Evolutionary conservation across 2,888 invertebrate genomes (phyloP).

Genomic region (Tetrapedia diversipes): DNA sequence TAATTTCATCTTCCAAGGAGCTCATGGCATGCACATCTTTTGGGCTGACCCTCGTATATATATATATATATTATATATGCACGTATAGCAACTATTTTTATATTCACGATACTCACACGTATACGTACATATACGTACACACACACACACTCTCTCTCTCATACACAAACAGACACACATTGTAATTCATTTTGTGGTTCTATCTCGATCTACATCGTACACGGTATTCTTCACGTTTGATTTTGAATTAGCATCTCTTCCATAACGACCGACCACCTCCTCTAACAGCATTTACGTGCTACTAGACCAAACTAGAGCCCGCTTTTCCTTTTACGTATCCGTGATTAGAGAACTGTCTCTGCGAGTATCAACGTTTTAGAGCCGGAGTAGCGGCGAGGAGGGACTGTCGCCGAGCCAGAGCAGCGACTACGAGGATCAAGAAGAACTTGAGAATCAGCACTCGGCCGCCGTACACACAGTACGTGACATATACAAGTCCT

Average conservation of each 20-base stretch:
- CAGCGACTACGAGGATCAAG: slow-evolving; percentile 88
- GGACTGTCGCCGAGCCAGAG: slow-evolving; percentile 87
- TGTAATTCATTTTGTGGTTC: slow-evolving; percentile 39
- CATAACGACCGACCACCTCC: slow-evolving; percentile 46
- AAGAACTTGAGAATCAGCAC: slow-evolving; percentile 86
- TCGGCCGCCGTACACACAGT: slow-evolving; percentile 88
- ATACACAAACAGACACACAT: too few species aligned
- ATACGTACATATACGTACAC: too few species aligned
- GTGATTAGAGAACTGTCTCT: slow-evolving; percentile 72
- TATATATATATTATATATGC: too few species aligned
- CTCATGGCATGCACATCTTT: slow-evolving; percentile 55
- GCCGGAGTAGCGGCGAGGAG: slow-evolving; percentile 85
- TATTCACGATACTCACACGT: too few species aligned
- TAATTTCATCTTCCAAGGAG: slow-evolving; percentile 16
- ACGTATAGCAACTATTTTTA: slow-evolving; percentile 59
- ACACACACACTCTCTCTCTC: too few species aligned
- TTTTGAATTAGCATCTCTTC: slow-evolving; percentile 43
- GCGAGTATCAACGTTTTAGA: slow-evolving; percentile 79
- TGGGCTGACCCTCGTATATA: slow-evolving; percentile 59
- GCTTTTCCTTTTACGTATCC: slow-evolving; percentile 55
- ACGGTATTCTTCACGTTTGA: slow-evolving; percentile 39
- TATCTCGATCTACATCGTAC: slow-evolving; percentile 37
- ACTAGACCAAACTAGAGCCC: slow-evolving; percentile 56
- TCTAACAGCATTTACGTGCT: slow-evolving; percentile 56
- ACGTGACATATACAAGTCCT: slow-evolving; percentile 80